Percentiles rank a stretch among this genome's conserved stretches.
These are phyloP conservation scores for Noctua pronuba DNA, from an alignment of 2,888 invertebrate species.

Conservation along the genomic window DNA sequence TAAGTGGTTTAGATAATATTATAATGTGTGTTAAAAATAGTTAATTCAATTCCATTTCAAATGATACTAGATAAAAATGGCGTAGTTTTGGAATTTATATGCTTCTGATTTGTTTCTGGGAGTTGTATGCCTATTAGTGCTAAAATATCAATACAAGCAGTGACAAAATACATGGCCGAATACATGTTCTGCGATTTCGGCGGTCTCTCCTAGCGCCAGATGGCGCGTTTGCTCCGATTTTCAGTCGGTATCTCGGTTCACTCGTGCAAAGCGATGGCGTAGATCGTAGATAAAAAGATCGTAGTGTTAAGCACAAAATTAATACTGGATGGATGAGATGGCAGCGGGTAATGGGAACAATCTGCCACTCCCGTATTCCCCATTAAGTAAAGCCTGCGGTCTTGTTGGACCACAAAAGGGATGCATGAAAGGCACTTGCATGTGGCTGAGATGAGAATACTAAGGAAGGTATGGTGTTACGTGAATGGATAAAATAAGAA, in stretches of 20 bases:
- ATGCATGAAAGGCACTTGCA: not conserved
- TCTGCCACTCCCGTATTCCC: not conserved
- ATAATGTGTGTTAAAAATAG: conserved; percentile 21
- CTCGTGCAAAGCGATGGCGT: not conserved
- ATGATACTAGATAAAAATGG: conserved; percentile 33
- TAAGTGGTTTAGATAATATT: conserved; percentile 48
- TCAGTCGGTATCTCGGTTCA: not conserved
- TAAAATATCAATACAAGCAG: conserved; percentile 41
- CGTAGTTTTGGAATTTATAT: conserved; percentile 48
- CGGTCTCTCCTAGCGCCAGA: not conserved
- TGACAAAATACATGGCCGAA: conserved; percentile 14
- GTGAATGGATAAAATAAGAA: not conserved
- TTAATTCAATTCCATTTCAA: conserved; percentile 48
- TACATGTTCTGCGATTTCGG: not conserved
- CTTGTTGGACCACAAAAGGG: not conserved
- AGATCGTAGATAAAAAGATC: not conserved
- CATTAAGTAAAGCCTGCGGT: not conserved
- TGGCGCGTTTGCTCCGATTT: not conserved
- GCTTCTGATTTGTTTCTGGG: conserved; percentile 50
- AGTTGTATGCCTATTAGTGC: conserved; percentile 38
- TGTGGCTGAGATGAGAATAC: not conserved
- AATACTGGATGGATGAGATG: not conserved
- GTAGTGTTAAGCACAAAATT: not conserved
- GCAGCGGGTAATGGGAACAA: not conserved
- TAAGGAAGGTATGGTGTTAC: not conserved